Evolutionary conservation across 2,113 vertebrate genomes (phyloP).

Genomic region (Mellivora capensis): DNA sequence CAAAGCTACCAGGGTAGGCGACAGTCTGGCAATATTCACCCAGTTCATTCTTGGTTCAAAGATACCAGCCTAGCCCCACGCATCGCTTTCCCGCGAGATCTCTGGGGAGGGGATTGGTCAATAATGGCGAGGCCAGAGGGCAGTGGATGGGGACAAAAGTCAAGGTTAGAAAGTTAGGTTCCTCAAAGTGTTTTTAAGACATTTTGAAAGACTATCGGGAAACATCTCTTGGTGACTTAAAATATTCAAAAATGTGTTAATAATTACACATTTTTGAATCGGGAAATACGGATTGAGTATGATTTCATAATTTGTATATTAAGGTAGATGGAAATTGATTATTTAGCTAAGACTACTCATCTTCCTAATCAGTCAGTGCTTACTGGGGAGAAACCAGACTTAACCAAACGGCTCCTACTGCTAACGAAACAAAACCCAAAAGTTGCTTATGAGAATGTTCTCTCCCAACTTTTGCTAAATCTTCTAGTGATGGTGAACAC

Average conservation of each 20-base stretch:
- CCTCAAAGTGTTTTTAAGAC: neutral
- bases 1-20: neutral
- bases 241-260: neutral
- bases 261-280: conserved; percentile 15
- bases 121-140: neutral
- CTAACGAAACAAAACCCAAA: neutral
- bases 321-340: neutral
- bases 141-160: neutral
- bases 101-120: neutral
- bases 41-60: neutral
- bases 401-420: neutral
- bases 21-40: neutral
- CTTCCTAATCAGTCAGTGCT: neutral
- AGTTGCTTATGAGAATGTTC: neutral
- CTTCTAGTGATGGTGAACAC: neutral
- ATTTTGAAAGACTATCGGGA: neutral
- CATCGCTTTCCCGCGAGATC: neutral
- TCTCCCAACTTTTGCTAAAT: neutral
- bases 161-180: neutral
- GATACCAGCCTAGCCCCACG: neutral
- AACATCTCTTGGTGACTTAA: neutral
- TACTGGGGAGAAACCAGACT: neutral
- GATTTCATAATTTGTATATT: conserved; percentile 6
- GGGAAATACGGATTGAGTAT: neutral
- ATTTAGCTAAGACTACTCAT: neutral